These are phyloP conservation scores for Mesochorus sp. DNA, from an alignment of 2,888 invertebrate genomes.

Conservation along the genomic window DNA sequence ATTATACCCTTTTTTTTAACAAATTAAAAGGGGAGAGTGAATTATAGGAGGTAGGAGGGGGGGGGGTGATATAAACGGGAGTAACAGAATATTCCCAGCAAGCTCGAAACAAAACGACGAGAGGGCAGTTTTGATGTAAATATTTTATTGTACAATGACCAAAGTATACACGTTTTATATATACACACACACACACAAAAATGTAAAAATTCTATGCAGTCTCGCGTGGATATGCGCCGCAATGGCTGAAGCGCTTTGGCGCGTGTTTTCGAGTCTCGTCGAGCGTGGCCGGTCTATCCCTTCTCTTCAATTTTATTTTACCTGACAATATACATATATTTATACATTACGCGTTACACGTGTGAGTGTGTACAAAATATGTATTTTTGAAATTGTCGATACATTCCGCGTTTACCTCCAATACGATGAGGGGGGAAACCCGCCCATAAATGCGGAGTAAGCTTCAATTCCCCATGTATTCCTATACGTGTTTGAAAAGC, in stretches of 20 bases:
- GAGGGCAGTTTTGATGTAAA: slow-evolving; percentile 56
- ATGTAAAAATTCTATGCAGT: not conserved
- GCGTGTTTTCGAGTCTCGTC: not conserved
- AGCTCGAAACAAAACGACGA: slow-evolving; percentile 50
- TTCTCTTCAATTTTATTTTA: too few relatives aligned
- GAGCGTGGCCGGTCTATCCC: not conserved
- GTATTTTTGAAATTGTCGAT: too few relatives aligned
- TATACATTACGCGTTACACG: not conserved
- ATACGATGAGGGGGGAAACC: too few relatives aligned
- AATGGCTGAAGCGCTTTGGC: not conserved
- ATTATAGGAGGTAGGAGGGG: not conserved
- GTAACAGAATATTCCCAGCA: slow-evolving; percentile 5
- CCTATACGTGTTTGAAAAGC: not conserved
- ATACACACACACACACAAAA: not conserved
- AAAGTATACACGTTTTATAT: not conserved
- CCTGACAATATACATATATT: too few relatives aligned
- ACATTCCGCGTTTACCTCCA: too few relatives aligned
- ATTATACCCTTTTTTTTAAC: not conserved
- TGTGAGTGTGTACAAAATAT: too few relatives aligned
- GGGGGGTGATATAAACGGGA: not conserved
- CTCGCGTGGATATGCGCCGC: not conserved
- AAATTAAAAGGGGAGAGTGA: not conserved
- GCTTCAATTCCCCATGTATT: not conserved
- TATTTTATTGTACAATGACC: slow-evolving; percentile 48
- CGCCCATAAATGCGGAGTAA: not conserved